Percentiles rank a stretch among this genome's conserved stretches.
Conservation (phyloP, 1,140 invertebrate genomes). For the Pogonomyrmex barbatus region DNA sequence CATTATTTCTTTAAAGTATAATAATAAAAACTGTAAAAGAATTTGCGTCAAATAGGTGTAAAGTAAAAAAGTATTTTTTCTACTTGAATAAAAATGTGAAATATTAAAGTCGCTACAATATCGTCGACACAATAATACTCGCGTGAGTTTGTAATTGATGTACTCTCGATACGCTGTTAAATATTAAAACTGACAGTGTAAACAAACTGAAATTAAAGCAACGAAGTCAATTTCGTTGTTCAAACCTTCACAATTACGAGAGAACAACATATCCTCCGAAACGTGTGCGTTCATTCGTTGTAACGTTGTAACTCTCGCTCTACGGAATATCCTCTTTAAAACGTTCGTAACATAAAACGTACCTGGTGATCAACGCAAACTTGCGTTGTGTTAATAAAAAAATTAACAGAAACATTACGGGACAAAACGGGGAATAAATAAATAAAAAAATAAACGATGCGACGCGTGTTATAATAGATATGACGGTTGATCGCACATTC, state of each 20-base stretch:
- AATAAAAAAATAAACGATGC: too few species aligned
- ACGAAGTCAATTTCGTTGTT: background rate
- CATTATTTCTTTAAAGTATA: background rate
- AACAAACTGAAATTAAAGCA: conserved; percentile 19
- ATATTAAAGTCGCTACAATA: background rate
- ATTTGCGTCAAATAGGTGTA: background rate
- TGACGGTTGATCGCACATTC: background rate
- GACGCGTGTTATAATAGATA: conserved; percentile 29
- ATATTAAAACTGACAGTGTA: conserved; percentile 24
- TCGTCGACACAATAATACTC: background rate
- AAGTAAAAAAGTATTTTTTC: background rate
- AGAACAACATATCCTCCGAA: background rate
- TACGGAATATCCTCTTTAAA: conserved; percentile 48
- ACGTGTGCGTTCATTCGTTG: background rate
- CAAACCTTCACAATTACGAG: background rate
- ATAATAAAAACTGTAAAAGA: conserved; percentile 10
- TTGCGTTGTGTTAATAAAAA: background rate
- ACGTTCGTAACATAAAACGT: conserved; percentile 4
- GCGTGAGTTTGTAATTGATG: background rate
- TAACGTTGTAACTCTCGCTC: background rate
- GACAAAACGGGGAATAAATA: background rate
- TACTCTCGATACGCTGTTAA: background rate
- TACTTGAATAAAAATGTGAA: background rate
- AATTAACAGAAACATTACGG: background rate
- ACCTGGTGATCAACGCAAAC: conserved; percentile 32